Conservation (phyloP, 1,140 invertebrate genomes). For the Tetramorium parvispinum region DNA sequence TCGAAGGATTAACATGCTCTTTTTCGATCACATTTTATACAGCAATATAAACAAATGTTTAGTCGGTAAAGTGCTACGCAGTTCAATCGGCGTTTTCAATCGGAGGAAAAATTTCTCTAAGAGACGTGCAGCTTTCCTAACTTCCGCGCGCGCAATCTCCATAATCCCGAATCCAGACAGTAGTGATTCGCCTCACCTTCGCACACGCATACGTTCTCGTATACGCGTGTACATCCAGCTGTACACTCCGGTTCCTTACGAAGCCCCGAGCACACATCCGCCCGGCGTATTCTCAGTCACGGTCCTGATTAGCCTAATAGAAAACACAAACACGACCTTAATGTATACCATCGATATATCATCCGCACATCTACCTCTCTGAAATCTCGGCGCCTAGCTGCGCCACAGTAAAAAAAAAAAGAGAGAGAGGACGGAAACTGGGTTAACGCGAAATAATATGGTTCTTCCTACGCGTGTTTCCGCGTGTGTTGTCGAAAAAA, state of each 20-base stretch:
- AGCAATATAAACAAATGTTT: background rate
- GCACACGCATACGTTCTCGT: background rate
- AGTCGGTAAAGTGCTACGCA: background rate
- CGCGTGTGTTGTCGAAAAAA: conserved; percentile 6
- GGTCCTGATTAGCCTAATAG: conserved; percentile 82
- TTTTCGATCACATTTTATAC: background rate
- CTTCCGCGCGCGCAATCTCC: conserved; percentile 51
- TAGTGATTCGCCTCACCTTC: conserved; percentile 44
- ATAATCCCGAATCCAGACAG: conserved; percentile 56
- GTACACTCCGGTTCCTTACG: conserved; percentile 48
- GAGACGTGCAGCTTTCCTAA: conserved; percentile 23
- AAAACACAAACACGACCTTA: conserved; percentile 79
- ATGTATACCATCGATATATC: conserved; percentile 79
- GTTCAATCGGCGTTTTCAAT: background rate
- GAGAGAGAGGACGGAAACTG: conserved; percentile 41
- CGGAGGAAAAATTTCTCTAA: conserved; percentile 5
- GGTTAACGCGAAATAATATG: conserved; percentile 73
- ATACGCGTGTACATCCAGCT: background rate
- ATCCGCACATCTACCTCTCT: conserved; percentile 65
- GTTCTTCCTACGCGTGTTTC: conserved; percentile 34
- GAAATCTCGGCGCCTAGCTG: conserved; percentile 22
- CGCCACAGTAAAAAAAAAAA: background rate
- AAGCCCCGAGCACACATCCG: conserved; percentile 67
- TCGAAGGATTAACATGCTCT: background rate
- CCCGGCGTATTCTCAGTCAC: conserved; percentile 79